Conservation (phyloP, 2,797 vertebrate genomes). For the Helarctos malayanus region DNA sequence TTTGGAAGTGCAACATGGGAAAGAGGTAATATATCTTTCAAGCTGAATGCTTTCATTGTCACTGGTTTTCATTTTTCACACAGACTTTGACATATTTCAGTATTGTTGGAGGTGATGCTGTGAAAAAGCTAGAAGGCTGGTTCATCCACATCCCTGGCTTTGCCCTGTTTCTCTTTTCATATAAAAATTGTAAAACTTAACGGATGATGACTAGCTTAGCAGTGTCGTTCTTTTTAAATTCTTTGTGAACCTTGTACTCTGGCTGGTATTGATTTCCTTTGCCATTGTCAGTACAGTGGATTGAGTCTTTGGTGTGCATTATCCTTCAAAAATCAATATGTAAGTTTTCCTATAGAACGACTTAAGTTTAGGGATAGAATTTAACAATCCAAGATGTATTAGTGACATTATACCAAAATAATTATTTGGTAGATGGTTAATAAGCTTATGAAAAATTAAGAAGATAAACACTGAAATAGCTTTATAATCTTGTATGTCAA, state of each 20-base stretch:
- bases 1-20: constrained; percentile 75
- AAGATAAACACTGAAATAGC: background rate
- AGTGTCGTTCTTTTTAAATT: constrained; percentile 63
- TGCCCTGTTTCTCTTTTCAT: background rate
- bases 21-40: constrained; percentile 68
- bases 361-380: constrained; percentile 75
- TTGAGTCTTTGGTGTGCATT: constrained; percentile 69
- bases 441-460: constrained; percentile 1
- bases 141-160: constrained; percentile 28
- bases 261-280: constrained; percentile 72
- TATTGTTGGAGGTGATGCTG: constrained; percentile 64
- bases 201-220: constrained; percentile 58
- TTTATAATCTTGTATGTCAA: constrained; percentile 1
- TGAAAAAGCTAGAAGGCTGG: constrained; percentile 42
- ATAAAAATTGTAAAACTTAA: constrained; percentile 69
- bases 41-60: constrained; percentile 70
- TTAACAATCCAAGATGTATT: background rate
- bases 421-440: background rate
- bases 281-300: constrained; percentile 63
- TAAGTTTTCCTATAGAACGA: constrained; percentile 71
- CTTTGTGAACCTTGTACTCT: constrained; percentile 68
- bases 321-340: constrained; percentile 77
- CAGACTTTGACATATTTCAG: constrained; percentile 77
- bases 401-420: background rate
- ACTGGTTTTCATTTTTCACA: constrained; percentile 80